Evolutionary conservation across 2,113 vertebrate genomes (phyloP).

Genomic region (Pleuronectes platessa): DNA sequence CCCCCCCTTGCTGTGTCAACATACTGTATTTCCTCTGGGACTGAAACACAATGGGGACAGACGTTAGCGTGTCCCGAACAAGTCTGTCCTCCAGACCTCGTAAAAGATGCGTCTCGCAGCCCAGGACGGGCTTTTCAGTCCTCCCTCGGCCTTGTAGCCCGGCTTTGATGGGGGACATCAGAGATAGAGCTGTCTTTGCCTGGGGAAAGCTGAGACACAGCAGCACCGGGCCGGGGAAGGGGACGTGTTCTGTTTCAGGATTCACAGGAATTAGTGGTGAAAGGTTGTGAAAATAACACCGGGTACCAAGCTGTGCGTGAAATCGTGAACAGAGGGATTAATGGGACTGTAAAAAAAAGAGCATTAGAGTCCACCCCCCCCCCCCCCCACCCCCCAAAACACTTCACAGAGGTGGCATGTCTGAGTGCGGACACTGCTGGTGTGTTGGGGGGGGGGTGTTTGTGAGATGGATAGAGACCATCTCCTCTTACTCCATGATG

Average conservation of each 20-base stretch:
- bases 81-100: constrained; percentile 2
- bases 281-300: constrained; percentile 84
- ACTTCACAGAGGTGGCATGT: constrained; percentile 61
- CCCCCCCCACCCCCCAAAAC: constrained; percentile 30
- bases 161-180: constrained; percentile 59
- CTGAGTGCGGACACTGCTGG: background rate
- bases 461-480: constrained; percentile 26
- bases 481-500: constrained; percentile 34
- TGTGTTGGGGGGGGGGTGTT: constrained; percentile 6
- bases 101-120: constrained; percentile 35
- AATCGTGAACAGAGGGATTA: constrained; percentile 85
- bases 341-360: constrained; percentile 78
- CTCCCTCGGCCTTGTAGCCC: constrained; percentile 13
- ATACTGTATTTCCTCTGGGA: background rate
- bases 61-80: background rate
- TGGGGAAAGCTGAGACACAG: constrained; percentile 48
- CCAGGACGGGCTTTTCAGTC: constrained; percentile 40
- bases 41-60: background rate
- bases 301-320: constrained; percentile 78
- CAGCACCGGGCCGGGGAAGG: constrained; percentile 30
- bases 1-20: constrained; percentile 25
- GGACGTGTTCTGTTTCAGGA: constrained; percentile 79
- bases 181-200: constrained; percentile 60
- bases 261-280: constrained; percentile 75
- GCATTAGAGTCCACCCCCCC: constrained; percentile 57